Evolutionary conservation across 2,888 invertebrate species (phyloP), one percentile per base, ranked within the genome.

Genomic region (Branchellion lobata): DNA sequence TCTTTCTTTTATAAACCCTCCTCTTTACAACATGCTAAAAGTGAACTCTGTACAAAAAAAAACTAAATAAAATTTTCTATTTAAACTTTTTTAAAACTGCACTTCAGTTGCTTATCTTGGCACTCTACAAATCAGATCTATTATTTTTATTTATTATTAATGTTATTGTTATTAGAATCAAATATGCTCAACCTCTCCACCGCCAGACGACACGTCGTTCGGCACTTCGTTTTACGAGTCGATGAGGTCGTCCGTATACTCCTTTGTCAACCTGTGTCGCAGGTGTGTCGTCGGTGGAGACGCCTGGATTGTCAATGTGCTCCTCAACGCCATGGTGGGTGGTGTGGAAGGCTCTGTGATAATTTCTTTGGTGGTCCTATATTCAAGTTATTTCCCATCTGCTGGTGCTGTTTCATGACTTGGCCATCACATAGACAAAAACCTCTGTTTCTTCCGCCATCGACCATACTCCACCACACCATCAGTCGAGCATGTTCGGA

Each of bases 321-420:
- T 88, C 11, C 84, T 85, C 47, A 83, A 84, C 34, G 85, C 86
- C 84, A 84, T 89, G 84, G 89, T 89, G 84, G 85, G 87, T 84
- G 85, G 87, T 84, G 11, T 69, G 31, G 51, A 11, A 34, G 3
- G 0, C 5, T 34, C 11, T 29, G 40, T 53, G 29, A 3, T n/a
- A 1, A 31, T 73, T 5, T 1, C 11, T 47, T 1, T 53, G 5
- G 40, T 14, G 3, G 75, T 74, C n/a, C n/a, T n/a, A n/a, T n/a
- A 18, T 72, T 72, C 27, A 18, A 14, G 21, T 18, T 18, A 18
- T 21, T 21, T 21, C 36, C 40, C 29, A 72, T 27, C 71, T 18
- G 72, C 36, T 74, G 14, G 24, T n/a, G 36, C 0, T 74, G 21
- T 53, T 34, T 65, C n/a, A 14, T 53, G 65, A 65, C 53, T 34